Evolutionary conservation across 1,140 invertebrate genomes (phyloP).

Genomic region (Hyposmocoma kahamanoa): DNA sequence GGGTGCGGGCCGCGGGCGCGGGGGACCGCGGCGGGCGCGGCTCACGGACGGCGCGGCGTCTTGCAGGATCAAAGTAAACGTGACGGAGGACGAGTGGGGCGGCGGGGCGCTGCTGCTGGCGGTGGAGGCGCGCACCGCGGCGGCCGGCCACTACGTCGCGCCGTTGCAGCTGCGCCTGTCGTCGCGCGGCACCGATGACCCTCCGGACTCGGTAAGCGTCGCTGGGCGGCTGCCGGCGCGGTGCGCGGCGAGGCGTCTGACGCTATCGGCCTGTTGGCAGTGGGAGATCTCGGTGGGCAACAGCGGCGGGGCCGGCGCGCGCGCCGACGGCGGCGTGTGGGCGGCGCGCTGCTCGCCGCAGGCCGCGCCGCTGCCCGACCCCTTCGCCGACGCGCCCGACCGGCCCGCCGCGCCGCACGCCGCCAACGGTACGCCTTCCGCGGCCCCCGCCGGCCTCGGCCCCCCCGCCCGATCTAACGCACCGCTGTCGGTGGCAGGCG

Average conservation of each 20-base stretch:
- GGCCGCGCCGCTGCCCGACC: conserved; percentile 14
- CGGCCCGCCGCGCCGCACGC: conserved; percentile 9
- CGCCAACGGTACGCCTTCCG: conserved; percentile 24
- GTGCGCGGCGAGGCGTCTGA: background rate
- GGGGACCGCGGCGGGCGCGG: background rate
- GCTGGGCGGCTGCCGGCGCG: background rate
- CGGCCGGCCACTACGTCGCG: conserved; percentile 47
- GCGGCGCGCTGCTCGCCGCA: conserved; percentile 29
- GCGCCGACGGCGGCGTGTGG: conserved; percentile 30
- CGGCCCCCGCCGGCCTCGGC: too few relatives aligned
- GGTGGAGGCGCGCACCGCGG: conserved; percentile 47
- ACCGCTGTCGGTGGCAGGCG: conserved; percentile 9
- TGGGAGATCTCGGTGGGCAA: conserved; percentile 45
- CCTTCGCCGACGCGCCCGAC: conserved; percentile 19
- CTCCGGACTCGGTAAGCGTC: conserved; percentile 34
- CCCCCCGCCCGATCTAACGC: conserved; percentile 15
- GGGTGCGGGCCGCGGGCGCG: background rate
- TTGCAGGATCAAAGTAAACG: conserved; percentile 39
- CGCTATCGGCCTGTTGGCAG: conserved; percentile 23
- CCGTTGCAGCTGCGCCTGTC: conserved; percentile 54
- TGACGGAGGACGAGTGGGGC: too few relatives aligned
- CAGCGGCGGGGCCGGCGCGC: conserved; percentile 30
- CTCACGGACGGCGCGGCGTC: background rate
- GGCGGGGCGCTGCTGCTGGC: conserved; percentile 54
- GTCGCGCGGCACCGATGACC: conserved; percentile 43